Evolutionary conservation across 2,797 vertebrate species (phyloP).

Genomic region (Enteromius unitaeniatus): DNA sequence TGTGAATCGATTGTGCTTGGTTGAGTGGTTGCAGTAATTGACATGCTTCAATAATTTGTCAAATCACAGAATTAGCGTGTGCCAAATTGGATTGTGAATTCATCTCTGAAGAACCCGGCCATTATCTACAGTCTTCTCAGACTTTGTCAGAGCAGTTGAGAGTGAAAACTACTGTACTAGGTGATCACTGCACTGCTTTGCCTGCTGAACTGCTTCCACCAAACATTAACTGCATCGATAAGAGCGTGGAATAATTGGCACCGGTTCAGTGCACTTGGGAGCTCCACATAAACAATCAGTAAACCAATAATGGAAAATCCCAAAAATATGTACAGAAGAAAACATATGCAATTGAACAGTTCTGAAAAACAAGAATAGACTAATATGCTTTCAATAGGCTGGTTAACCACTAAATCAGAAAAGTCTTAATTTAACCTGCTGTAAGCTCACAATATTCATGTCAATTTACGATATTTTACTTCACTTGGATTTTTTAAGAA

Average conservation of each 20-base stretch:
- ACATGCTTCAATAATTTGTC: slow-evolving; percentile 39
- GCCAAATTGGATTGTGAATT: slow-evolving; percentile 17
- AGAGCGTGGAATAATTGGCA: not conserved
- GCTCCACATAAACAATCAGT: not conserved
- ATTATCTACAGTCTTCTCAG: slow-evolving; percentile 13
- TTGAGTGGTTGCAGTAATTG: slow-evolving; percentile 27
- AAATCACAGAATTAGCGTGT: slow-evolving; percentile 7
- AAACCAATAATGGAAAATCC: not conserved
- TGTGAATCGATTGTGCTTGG: slow-evolving; percentile 13
- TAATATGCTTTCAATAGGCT: not conserved
- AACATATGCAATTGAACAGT: not conserved
- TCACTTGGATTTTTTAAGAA: not conserved
- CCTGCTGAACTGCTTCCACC: not conserved
- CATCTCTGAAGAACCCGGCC: not conserved
- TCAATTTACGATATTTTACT: not conserved
- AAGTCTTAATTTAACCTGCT: not conserved
- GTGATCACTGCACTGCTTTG: not conserved
- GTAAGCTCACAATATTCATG: slow-evolving; percentile 1
- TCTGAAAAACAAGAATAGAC: not conserved
- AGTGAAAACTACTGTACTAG: not conserved
- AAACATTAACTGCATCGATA: not conserved
- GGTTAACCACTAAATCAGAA: not conserved
- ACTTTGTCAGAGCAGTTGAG: not conserved
- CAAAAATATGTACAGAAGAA: not conserved
- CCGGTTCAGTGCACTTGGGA: not conserved